Conservation (phyloP, 2,888 invertebrate species). For the Macrophya annulata region DNA sequence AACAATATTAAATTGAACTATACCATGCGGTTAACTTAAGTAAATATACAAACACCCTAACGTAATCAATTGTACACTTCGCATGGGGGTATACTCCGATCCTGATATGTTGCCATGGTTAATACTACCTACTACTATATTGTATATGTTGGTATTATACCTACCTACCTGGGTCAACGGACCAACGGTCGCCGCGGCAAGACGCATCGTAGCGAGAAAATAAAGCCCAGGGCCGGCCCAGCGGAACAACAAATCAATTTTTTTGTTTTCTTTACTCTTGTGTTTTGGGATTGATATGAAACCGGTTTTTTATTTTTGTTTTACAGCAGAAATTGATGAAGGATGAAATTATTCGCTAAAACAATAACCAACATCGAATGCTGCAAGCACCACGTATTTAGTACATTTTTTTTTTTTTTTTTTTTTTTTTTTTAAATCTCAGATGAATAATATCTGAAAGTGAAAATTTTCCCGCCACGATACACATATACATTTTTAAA, state of each 20-base stretch:
- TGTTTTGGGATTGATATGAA: neutral
- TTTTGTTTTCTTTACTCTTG: neutral
- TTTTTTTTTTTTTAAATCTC: no score
- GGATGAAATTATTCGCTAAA: no score
- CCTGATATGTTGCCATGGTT: neutral
- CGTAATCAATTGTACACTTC: neutral
- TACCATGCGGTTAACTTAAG: neutral
- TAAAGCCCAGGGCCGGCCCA: slow-evolving; percentile 27
- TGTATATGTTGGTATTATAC: neutral
- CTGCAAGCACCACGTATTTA: no score
- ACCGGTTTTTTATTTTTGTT: neutral
- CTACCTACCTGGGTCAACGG: slow-evolving; percentile 56
- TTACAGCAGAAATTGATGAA: no score
- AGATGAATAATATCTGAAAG: no score
- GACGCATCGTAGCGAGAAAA: slow-evolving; percentile 57
- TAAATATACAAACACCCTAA: slow-evolving; percentile 1
- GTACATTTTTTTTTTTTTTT: no score
- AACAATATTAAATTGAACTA: neutral
- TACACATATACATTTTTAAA: neutral
- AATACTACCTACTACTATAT: neutral
- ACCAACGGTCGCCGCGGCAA: slow-evolving; percentile 51
- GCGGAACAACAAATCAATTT: neutral
- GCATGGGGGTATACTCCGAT: neutral
- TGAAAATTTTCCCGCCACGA: no score
- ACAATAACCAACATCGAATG: no score